Evolutionary conservation across 1,140 invertebrate species (phyloP), one percentile per base, ranked within the genome.

Genomic region (Brachionus manjavacas): DNA sequence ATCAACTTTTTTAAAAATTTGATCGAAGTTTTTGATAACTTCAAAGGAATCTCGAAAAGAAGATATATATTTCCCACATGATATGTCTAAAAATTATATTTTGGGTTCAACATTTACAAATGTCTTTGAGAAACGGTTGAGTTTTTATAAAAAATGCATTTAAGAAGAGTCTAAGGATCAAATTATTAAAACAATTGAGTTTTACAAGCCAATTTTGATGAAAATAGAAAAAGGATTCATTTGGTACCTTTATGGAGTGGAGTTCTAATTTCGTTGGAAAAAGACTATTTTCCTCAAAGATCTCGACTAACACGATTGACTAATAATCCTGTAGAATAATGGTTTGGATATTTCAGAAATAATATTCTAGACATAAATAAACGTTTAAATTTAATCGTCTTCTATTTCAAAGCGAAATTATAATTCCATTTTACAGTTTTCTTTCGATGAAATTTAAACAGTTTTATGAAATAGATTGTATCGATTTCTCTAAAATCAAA

Each of bases 321-420:
- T 16, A 70, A 70, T 70, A 70, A 70, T 39, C 66, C 66, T 35
- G 66, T 70, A 35, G 66, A 70, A 39, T 16, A 3, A 16, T 35
- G 66, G 66, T 70, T 70, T 39, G 66, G 66, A 35, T 70, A 70
- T 70, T 70, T 35, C 35, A 70, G 66, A 70, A 70, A 70, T 39
- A 31, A 70, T 35, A 39, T 70, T 70, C 31, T 70, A 70, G 35
- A 70, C 28, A 39, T 70, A 16, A 70, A 70, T 70, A 70, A 70
- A 3, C 31, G 35, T n/a, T 70, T 4, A 35, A 39, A 70, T 35
- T 25, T 14, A 70, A 35, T 4, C 25, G 66, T 35, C 66, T 31
- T 52, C 66, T 70, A 11, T 35, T 35, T 70, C 66, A 31, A 39
- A 70, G 66, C 35, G 66, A 70, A 70, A 70, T 70, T 35, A 14